Percentiles rank a stretch among this genome's conserved stretches.
Evolutionary conservation across 2,888 invertebrate genomes (phyloP).

Genomic region (Mylabris sibirica): DNA sequence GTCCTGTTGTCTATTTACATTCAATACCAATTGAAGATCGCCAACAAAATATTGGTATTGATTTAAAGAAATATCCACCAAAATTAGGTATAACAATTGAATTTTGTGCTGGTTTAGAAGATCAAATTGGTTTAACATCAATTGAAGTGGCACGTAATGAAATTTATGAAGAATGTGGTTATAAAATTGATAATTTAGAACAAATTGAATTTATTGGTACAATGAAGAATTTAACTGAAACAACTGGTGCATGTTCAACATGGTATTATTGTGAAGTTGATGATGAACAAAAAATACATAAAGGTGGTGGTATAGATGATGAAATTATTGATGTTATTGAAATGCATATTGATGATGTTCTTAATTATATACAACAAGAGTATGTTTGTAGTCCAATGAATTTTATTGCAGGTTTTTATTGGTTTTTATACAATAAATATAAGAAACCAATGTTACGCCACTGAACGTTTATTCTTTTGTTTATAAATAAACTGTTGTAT

Average conservation of each 20-base stretch:
- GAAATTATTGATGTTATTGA: constrained; percentile 92
- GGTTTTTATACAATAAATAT: constrained; percentile 72
- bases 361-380: constrained; percentile 64
- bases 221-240: constrained; percentile 78
- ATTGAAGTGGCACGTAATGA: constrained; percentile 83
- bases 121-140: constrained; percentile 71
- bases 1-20: constrained; percentile 84
- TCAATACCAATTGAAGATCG: constrained; percentile 66
- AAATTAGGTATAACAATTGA: constrained; percentile 82
- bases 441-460: constrained; percentile 17
- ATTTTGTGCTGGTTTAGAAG: constrained; percentile 92
- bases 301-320: constrained; percentile 82
- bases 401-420: constrained; percentile 76
- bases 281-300: constrained; percentile 74
- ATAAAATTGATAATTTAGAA: constrained; percentile 71
- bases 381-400: constrained; percentile 73
- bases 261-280: constrained; percentile 89
- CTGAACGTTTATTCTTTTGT: background rate
- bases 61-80: constrained; percentile 71
- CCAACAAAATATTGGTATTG: constrained; percentile 58
- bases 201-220: constrained; percentile 71
- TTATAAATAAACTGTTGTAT: background rate
- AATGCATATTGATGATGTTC: constrained; percentile 75
- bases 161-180: constrained; percentile 91
- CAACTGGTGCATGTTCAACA: constrained; percentile 77